Evolutionary conservation across 92 coral and sea anemone genomes (phyloP).

Genomic region (Zoanthus gigantus): DNA sequence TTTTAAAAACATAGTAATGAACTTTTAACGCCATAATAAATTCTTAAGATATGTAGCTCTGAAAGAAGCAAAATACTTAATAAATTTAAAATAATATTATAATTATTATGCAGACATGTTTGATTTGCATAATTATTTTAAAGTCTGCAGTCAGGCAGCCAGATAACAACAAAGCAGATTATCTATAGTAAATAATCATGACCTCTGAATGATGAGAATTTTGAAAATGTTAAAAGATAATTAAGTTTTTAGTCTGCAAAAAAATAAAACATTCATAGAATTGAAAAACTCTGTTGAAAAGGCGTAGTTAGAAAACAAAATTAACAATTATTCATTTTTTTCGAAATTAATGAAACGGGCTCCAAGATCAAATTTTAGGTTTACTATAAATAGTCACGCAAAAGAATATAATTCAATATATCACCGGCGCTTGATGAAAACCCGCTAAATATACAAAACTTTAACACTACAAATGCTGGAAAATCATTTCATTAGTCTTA

Average conservation of each 20-base stretch:
- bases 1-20: no score
- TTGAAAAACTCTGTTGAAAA: not conserved
- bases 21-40: not conserved
- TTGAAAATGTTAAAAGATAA: not conserved
- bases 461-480: not conserved
- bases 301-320: not conserved
- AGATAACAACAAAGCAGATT: not conserved
- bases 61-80: not conserved
- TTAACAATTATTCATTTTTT: no score
- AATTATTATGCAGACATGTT: not conserved
- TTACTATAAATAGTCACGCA: no score
- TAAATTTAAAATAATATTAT: not conserved
- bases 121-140: not conserved
- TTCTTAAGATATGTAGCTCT: not conserved
- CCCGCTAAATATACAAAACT: not conserved
- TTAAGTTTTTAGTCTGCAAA: not conserved
- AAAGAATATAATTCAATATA: not conserved
- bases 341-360: not conserved
- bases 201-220: not conserved
- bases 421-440: not conserved
- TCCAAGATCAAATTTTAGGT: not conserved
- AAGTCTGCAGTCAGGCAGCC: no score
- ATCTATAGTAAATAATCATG: not conserved
- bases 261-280: not conserved
- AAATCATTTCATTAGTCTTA: not conserved